Evolutionary conservation across 2,797 vertebrate species (phyloP).

Genomic region (Catamblyrhynchus diadema): DNA sequence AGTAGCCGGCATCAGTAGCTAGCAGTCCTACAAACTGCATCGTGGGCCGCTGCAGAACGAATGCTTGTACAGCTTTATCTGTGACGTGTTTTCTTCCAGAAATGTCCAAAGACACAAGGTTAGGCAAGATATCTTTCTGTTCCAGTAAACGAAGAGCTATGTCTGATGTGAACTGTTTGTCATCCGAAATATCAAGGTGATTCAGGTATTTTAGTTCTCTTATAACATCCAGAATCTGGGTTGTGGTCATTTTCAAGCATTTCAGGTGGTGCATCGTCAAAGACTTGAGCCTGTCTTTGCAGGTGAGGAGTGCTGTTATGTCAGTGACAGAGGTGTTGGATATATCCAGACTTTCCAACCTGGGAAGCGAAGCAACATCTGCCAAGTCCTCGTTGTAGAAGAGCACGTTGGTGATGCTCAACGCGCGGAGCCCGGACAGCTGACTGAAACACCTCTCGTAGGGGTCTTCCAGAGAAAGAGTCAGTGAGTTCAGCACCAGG

Average conservation of each 20-base stretch:
- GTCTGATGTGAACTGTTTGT: slow-evolving; percentile 98
- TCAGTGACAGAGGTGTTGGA: slow-evolving; percentile 99
- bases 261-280: slow-evolving; percentile 98
- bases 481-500: slow-evolving; percentile 91
- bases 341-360: slow-evolving; percentile 94
- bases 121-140: slow-evolving; percentile 88
- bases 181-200: slow-evolving; percentile 97
- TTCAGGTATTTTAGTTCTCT: slow-evolving; percentile 79
- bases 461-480: slow-evolving; percentile 93
- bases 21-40: slow-evolving; percentile 96
- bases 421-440: slow-evolving; percentile 86
- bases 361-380: slow-evolving; percentile 90
- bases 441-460: slow-evolving; percentile 87
- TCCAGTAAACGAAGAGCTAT: slow-evolving; percentile 93
- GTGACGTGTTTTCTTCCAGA: slow-evolving; percentile 95
- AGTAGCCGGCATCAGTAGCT: slow-evolving; percentile 96
- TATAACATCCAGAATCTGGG: slow-evolving; percentile 90
- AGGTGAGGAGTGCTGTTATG: slow-evolving; percentile 88
- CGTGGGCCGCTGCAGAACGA: slow-evolving; percentile 89
- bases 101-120: slow-evolving; percentile 91
- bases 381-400: slow-evolving; percentile 94
- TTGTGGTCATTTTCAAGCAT: slow-evolving; percentile 97
- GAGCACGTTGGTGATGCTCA: slow-evolving; percentile 93
- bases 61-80: slow-evolving; percentile 88
- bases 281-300: slow-evolving; percentile 90